A percentile compares a stretch with the other conserved stretches of the same genome.
Evolutionary conservation across 2,113 vertebrate genomes (phyloP).

Genomic region (Zingel zingel): DNA sequence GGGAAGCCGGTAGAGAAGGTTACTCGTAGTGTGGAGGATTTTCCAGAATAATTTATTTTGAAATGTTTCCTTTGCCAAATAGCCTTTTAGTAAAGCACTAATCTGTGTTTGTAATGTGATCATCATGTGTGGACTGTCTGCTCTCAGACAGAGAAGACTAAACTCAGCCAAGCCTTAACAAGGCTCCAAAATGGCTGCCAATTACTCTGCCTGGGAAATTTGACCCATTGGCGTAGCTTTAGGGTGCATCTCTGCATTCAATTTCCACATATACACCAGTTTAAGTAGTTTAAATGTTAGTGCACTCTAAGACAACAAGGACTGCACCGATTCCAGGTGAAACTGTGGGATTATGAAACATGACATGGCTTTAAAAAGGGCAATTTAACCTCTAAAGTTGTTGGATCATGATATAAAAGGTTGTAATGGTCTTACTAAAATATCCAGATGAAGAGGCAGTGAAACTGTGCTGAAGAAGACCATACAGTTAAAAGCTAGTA

Average conservation of each 20-base stretch:
- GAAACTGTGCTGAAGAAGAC: neutral
- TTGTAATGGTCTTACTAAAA: neutral
- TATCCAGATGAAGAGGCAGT: neutral
- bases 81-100: neutral
- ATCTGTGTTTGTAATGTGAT: neutral
- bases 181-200: slow-evolving; percentile 5
- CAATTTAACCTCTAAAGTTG: neutral
- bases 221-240: neutral
- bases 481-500: neutral
- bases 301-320: neutral
- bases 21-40: neutral
- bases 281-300: neutral
- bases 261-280: neutral
- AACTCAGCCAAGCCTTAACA: neutral
- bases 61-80: neutral
- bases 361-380: neutral
- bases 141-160: neutral
- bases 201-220: neutral
- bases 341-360: neutral
- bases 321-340: neutral
- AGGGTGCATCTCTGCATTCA: neutral
- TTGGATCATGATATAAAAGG: neutral
- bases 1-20: neutral
- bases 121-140: neutral
- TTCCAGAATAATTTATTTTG: neutral